A percentile compares a stretch with the other conserved stretches of the same genome.
Conservation (phyloP, 2,113 vertebrate genomes). For the Pleuronectes platessa region DNA sequence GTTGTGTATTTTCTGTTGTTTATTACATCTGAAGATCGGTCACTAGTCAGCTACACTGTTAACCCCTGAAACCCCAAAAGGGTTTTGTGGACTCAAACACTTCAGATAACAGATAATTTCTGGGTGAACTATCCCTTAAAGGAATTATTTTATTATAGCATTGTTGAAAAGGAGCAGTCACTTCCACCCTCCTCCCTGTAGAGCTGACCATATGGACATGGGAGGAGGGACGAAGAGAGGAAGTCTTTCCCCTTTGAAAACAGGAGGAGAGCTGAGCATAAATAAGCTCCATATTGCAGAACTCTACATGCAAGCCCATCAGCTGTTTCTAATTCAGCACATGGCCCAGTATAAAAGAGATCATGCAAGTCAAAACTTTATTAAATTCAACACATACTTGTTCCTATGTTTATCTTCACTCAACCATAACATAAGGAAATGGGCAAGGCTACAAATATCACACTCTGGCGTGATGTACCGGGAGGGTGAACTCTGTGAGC, state of each 20-base stretch:
- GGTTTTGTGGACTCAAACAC: no score
- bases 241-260: slow-evolving; percentile 60
- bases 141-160: slow-evolving; percentile 42
- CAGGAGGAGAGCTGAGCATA: slow-evolving; percentile 41
- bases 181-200: slow-evolving; percentile 41
- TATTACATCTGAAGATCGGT: no score
- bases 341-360: slow-evolving; percentile 30
- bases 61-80: no score
- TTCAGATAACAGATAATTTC: no score
- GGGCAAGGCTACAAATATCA: neutral
- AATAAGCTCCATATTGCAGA: slow-evolving; percentile 60
- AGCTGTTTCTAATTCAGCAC: slow-evolving; percentile 61
- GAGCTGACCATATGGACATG: slow-evolving; percentile 67
- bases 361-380: slow-evolving; percentile 16
- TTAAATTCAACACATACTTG: slow-evolving; percentile 46
- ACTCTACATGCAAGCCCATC: slow-evolving; percentile 48
- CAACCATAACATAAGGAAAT: slow-evolving; percentile 40
- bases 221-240: slow-evolving; percentile 39
- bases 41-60: no score
- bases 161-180: slow-evolving; percentile 20
- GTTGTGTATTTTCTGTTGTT: no score
- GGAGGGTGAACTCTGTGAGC: slow-evolving; percentile 41
- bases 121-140: neutral
- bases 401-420: slow-evolving; percentile 22
- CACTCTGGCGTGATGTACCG: slow-evolving; percentile 22